A percentile compares a stretch with the other conserved stretches of the same genome.
These are phyloP conservation scores for Apolygus lucorum DNA, from an alignment of 1,140 invertebrate genomes.

Conservation along the genomic window DNA sequence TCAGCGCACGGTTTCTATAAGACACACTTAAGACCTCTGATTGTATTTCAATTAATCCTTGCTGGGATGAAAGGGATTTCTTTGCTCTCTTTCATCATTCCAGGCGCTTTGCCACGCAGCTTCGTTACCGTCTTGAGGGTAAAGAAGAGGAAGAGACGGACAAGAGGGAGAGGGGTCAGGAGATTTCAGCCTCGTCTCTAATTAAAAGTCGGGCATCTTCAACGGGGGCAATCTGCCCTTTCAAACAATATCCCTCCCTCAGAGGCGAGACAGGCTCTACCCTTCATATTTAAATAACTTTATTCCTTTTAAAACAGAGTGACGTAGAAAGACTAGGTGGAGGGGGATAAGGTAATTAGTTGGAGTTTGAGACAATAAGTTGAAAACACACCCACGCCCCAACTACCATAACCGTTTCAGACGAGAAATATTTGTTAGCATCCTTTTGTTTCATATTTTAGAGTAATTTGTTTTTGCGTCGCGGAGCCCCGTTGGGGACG, in stretches of 20 bases:
- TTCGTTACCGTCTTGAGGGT: background rate
- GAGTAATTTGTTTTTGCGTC: background rate
- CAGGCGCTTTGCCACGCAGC: background rate
- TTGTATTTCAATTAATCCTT: too few species aligned
- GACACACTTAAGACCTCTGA: too few species aligned
- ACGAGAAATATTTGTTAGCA: background rate
- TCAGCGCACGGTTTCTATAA: too few species aligned
- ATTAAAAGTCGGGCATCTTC: background rate
- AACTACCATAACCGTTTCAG: background rate
- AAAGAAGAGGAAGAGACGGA: background rate
- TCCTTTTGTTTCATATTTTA: background rate
- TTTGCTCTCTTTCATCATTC: too few species aligned
- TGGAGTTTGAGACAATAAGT: background rate
- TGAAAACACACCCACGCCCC: background rate
- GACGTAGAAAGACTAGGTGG: background rate
- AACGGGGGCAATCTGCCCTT: background rate
- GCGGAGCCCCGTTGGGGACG: background rate
- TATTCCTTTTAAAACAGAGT: background rate
- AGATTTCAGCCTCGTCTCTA: background rate
- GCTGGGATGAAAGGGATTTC: too few species aligned
- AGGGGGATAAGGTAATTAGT: background rate
- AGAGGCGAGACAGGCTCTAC: background rate
- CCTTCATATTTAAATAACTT: background rate
- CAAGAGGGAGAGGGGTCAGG: background rate
- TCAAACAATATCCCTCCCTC: background rate